Percentiles rank a stretch among this genome's conserved stretches.
Conservation (phyloP, 2,797 vertebrate species). For the Decapterus maruadsi region DNA sequence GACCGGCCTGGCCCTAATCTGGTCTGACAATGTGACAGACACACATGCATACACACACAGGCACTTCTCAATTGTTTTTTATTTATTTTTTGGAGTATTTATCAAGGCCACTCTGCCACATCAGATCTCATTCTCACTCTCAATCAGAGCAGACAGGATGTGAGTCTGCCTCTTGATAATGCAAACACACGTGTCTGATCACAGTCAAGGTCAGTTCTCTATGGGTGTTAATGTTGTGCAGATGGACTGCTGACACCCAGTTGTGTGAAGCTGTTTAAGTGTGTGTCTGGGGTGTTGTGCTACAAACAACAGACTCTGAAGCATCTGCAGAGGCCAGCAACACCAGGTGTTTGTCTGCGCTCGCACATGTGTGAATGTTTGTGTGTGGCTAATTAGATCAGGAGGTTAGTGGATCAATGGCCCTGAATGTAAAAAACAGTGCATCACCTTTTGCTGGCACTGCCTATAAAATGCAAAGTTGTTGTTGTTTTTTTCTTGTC, state of each 20-base stretch:
- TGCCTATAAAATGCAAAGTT: slow-evolving; percentile 53
- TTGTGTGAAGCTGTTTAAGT: slow-evolving; percentile 17
- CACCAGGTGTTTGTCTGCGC: slow-evolving; percentile 31
- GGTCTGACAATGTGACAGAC: slow-evolving; percentile 66
- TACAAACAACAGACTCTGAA: slow-evolving; percentile 40
- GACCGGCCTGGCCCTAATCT: slow-evolving; percentile 56
- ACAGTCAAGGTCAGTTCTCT: slow-evolving; percentile 54
- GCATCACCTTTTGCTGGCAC: slow-evolving; percentile 38
- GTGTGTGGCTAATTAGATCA: slow-evolving; percentile 62
- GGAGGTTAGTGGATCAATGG: slow-evolving; percentile 68
- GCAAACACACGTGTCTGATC: slow-evolving; percentile 43
- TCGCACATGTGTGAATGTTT: slow-evolving; percentile 16
- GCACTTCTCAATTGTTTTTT: slow-evolving; percentile 58
- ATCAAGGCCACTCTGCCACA: slow-evolving; percentile 61
- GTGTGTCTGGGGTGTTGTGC: slow-evolving; percentile 25
- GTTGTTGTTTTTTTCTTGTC: slow-evolving; percentile 22
- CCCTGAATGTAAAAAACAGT: slow-evolving; percentile 59
- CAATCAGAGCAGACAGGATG: slow-evolving; percentile 50
- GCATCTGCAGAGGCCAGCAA: slow-evolving; percentile 37
- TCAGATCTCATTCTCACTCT: slow-evolving; percentile 58
- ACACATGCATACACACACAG: slow-evolving; percentile 12
- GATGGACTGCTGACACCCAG: slow-evolving; percentile 66
- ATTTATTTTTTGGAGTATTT: slow-evolving; percentile 54
- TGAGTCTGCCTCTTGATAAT: slow-evolving; percentile 59
- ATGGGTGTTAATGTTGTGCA: slow-evolving; percentile 57